Percentiles rank a stretch among this genome's conserved stretches.
phyloP scores from a whole-genome alignment of 2,888 invertebrate species.

The Cheiracanthium punctorium region DNA sequence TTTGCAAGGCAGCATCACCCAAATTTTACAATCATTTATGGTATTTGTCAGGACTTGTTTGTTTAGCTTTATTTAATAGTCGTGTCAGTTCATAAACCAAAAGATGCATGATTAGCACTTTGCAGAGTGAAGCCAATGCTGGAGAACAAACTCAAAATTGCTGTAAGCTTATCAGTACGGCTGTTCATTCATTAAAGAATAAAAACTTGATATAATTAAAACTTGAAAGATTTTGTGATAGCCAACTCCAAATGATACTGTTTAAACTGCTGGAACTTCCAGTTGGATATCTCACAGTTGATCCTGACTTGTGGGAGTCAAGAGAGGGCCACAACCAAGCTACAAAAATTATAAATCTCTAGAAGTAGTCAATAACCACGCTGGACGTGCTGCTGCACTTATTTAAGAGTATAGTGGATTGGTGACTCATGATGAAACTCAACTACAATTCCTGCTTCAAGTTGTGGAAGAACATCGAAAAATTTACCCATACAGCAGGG shows the following conservation, averaged over 20 bases:
- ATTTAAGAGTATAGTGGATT: not conserved
- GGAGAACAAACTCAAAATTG: not conserved
- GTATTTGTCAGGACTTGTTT: conserved; percentile 3
- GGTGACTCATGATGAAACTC: not conserved
- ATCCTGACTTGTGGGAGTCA: not conserved
- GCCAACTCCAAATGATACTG: not conserved
- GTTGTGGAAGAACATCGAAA: too few species aligned
- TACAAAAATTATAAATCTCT: not conserved
- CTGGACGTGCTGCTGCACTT: not conserved
- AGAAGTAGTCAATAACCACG: not conserved
- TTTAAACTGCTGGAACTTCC: conserved; percentile 6
- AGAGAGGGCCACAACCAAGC: not conserved
- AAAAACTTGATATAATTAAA: too few species aligned
- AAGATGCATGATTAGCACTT: not conserved
- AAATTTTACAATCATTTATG: conserved; percentile 2
- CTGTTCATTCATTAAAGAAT: not conserved
- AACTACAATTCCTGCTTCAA: too few species aligned
- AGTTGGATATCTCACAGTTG: not conserved
- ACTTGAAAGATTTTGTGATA: not conserved
- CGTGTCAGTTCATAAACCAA: conserved; percentile 1
- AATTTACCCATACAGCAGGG: too few species aligned
- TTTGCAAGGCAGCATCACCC: not conserved
- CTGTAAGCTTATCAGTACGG: not conserved
- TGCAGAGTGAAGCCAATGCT: not conserved
- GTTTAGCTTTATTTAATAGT: conserved; percentile 1